These are phyloP conservation scores for Pycnomerus fuliginosus DNA, from an alignment of 2,888 invertebrate species.

Conservation along the genomic window DNA sequence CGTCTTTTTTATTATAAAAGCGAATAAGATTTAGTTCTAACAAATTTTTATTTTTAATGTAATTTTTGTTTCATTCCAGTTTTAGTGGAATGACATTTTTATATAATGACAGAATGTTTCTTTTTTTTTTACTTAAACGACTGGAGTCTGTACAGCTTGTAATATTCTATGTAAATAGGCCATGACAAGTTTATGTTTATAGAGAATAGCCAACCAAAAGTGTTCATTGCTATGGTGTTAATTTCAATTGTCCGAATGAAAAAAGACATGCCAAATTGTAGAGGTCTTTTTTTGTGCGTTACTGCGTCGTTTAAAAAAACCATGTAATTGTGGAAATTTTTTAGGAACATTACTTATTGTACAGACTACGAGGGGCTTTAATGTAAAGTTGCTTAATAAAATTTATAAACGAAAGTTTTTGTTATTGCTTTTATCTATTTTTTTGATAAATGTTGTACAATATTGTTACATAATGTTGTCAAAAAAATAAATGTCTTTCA, in stretches of 20 bases:
- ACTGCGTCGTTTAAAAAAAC: neutral
- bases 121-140: constrained; percentile 47
- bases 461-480: constrained; percentile 25
- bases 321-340: constrained; percentile 12
- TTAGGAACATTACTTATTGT: constrained; percentile 49
- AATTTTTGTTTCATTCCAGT: constrained; percentile 49
- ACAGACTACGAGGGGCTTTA: constrained; percentile 52
- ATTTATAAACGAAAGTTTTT: constrained; percentile 32
- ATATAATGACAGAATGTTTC: constrained; percentile 43
- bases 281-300: no score
- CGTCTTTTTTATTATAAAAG: constrained; percentile 40
- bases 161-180: constrained; percentile 45
- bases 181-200: constrained; percentile 30
- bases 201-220: no score
- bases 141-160: constrained; percentile 52
- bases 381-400: constrained; percentile 54
- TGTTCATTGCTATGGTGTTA: no score
- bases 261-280: no score
- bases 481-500: constrained; percentile 26
- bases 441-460: constrained; percentile 27
- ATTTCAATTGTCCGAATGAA: no score
- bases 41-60: constrained; percentile 34
- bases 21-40: constrained; percentile 26
- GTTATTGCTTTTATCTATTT: constrained; percentile 24
- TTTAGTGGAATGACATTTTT: constrained; percentile 53